Percentiles rank a stretch among this genome's conserved stretches.
These are phyloP conservation scores for Pomacea canaliculata DNA, from an alignment of 2,888 invertebrate genomes.

Conservation along the genomic window DNA sequence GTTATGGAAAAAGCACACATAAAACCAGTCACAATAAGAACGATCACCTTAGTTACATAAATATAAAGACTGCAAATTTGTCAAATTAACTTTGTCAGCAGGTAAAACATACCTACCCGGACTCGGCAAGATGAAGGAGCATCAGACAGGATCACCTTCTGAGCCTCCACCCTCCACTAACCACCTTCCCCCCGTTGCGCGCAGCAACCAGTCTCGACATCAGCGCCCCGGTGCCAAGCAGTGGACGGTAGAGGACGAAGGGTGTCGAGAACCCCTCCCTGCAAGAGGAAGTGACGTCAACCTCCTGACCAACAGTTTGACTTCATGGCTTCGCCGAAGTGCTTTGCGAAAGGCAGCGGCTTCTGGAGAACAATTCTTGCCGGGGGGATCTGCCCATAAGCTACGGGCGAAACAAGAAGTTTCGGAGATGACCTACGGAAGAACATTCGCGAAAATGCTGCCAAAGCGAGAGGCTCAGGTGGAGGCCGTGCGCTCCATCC, in stretches of 20 bases:
- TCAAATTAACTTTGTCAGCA: too few species aligned
- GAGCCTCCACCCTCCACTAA: too few species aligned
- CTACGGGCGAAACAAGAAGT: neutral
- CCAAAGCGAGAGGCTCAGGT: neutral
- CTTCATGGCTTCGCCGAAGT: constrained; percentile 38
- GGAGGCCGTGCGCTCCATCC: neutral
- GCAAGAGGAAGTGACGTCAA: constrained; percentile 36
- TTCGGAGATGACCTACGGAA: neutral
- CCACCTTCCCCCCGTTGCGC: too few species aligned
- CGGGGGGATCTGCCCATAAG: too few species aligned
- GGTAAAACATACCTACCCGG: too few species aligned
- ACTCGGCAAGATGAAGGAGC: too few species aligned
- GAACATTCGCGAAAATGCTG: neutral
- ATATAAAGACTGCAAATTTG: too few species aligned
- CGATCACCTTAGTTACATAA: too few species aligned
- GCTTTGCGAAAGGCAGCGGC: constrained; percentile 21
- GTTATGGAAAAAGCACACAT: too few species aligned
- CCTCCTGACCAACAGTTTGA: constrained; percentile 46
- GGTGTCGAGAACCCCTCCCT: constrained; percentile 3
- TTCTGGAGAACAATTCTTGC: neutral
- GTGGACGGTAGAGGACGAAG: neutral
- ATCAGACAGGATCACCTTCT: too few species aligned
- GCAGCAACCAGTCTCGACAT: too few species aligned
- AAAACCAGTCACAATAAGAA: too few species aligned
- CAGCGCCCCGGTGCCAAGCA: neutral